Evolutionary conservation across 2,113 vertebrate species (phyloP).

Genomic region (Alouatta palliata): DNA sequence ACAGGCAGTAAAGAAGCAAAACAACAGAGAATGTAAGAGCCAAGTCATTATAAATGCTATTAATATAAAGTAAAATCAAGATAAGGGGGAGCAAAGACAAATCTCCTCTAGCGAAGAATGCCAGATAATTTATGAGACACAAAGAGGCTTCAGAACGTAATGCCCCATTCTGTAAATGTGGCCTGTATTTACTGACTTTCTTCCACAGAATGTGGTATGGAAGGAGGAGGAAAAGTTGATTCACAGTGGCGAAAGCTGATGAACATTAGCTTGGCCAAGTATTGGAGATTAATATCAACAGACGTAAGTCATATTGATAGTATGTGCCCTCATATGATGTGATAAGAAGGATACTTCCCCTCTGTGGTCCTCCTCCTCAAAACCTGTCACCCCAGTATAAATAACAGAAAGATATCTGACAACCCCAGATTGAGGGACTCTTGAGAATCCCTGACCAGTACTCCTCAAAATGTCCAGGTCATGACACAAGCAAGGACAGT

Average conservation of each 20-base stretch:
- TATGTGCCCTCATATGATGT: background rate
- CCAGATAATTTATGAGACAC: background rate
- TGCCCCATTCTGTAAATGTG: background rate
- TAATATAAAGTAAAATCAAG: background rate
- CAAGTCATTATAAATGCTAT: background rate
- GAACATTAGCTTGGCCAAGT: too few relatives aligned
- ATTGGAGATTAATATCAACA: accelerated
- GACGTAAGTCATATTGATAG: background rate
- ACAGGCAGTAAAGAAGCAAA: background rate
- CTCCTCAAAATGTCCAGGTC: background rate
- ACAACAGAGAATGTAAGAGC: background rate
- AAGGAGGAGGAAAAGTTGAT: background rate
- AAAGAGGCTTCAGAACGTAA: background rate
- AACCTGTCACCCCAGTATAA: background rate
- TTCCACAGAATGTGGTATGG: background rate
- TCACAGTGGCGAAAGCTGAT: background rate
- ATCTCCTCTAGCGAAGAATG: background rate
- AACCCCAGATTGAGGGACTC: background rate
- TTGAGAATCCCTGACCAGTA: background rate
- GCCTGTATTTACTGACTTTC: background rate
- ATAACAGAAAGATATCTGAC: background rate
- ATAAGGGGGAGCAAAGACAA: background rate
- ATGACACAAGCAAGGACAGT: background rate
- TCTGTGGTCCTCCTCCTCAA: background rate
- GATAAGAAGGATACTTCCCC: background rate